Conservation (phyloP, 2,797 vertebrate species). For the Peromyscus nudipes region DNA sequence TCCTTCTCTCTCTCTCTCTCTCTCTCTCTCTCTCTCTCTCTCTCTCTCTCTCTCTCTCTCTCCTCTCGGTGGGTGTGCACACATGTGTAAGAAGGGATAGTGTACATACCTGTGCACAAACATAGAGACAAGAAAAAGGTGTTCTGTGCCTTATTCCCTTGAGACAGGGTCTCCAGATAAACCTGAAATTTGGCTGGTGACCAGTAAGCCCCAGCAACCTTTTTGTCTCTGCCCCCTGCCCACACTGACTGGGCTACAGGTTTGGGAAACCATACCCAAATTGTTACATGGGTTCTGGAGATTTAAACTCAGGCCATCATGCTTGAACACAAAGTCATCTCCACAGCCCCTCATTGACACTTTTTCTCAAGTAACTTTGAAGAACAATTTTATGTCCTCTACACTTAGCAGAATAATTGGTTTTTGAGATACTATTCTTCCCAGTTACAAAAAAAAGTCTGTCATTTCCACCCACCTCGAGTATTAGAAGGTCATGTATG, state of each 20-base stretch:
- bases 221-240: background rate
- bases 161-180: background rate
- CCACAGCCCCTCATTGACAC: background rate
- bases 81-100: background rate
- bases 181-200: no score
- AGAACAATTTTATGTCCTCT: constrained; percentile 46
- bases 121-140: background rate
- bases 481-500: background rate
- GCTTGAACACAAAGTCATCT: background rate
- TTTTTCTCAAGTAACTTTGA: background rate
- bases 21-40: background rate
- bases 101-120: background rate
- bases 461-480: background rate
- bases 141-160: no score
- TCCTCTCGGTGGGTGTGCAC: no score
- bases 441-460: constrained; percentile 42
- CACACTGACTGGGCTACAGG: no score
- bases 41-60: no score
- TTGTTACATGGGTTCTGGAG: background rate
- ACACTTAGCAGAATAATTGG: constrained; percentile 10
- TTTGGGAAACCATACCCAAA: background rate
- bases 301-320: background rate
- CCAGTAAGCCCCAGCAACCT: background rate
- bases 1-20: background rate
- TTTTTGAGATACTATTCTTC: background rate